Evolutionary conservation across 2,113 vertebrate genomes (phyloP), one percentile per base, ranked within the genome.

Genomic region (Heterotilapia buettikoferi): DNA sequence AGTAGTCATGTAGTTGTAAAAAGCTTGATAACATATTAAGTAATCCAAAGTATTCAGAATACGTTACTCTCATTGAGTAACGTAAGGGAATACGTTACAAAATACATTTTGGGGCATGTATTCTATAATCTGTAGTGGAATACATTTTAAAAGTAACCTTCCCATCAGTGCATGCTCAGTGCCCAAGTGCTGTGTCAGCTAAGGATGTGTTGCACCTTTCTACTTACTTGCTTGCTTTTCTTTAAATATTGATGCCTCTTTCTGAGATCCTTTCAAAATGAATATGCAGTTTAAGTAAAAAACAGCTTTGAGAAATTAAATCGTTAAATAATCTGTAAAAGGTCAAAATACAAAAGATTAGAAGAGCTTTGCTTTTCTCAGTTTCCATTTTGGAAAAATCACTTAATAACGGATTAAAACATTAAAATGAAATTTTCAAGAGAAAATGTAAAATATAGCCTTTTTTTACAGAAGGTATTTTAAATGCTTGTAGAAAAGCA

Each of bases 401-500:
- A 63, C 59, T 36, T 19, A 63, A 36, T 3, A 63, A 19, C 2
- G 1, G 18, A 63, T 36, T n/a, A 36, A 63, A 47, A 47, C 0
- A 18, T 47, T 47, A 18, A 47, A 18, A 18, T 4, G 14, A 7
- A 47, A 18, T 47, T 47, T 47, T 47, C 2, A 16, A 18, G 45
- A 18, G 45, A 47, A 47, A 50, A 18, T 47, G 0, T 45, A 1
- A 18, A 50, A 50, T 36, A 36, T n/a, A 1, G 31, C 6, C 31
- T 63, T 63, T 7, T 61, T 63, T n/a, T 63, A 36, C 18, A 63
- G 9, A 16, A 12, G 31, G 59, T 11, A 63, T 63, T 63, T 63
- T 36, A 12, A 63, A 36, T 63, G 9, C 1, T 36, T 63, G 0
- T n/a, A 36, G 59, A 63, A 63, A 36, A 63, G 31, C 0, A 63